Evolutionary conservation across 23 tunicate genomes (phyloP).

Genomic region (Aplidium turbinatum): DNA sequence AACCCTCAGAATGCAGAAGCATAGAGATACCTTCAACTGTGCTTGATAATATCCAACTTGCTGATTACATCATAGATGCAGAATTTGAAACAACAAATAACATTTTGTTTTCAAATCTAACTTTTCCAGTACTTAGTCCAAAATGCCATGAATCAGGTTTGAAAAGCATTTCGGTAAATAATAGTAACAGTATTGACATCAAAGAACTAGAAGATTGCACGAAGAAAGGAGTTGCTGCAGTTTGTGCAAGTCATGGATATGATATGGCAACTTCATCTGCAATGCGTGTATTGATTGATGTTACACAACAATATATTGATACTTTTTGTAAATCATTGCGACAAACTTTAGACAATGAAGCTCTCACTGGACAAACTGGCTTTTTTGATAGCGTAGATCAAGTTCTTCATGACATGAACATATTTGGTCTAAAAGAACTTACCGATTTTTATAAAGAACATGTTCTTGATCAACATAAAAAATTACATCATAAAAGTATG

Average conservation of each 20-base stretch:
- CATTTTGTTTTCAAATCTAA: too few species aligned
- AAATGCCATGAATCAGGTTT: too few species aligned
- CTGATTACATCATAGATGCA: neutral
- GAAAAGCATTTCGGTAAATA: too few species aligned
- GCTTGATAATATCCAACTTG: slow-evolving; percentile 6
- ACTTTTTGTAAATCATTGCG: slow-evolving; percentile 9
- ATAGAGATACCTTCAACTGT: too few species aligned
- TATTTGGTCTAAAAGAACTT: slow-evolving; percentile 6
- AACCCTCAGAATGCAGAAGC: too few species aligned
- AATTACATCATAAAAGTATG: neutral
- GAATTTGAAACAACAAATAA: too few species aligned
- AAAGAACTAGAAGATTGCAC: neutral
- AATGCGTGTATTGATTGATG: slow-evolving; percentile 2
- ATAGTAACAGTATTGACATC: too few species aligned
- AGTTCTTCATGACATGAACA: slow-evolving; percentile 24
- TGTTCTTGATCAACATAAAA: slow-evolving; percentile 8
- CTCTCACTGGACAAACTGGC: slow-evolving; percentile 29
- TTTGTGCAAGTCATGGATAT: slow-evolving; percentile 10
- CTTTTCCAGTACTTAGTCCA: too few species aligned
- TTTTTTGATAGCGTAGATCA: slow-evolving; percentile 39
- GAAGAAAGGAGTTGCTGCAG: slow-evolving; percentile 3
- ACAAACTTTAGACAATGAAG: slow-evolving; percentile 17
- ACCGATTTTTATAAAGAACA: slow-evolving; percentile 2
- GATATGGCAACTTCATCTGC: neutral
- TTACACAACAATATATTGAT: neutral